Conservation (phyloP, 2,113 vertebrate species). For the Dicaeum eximium region DNA sequence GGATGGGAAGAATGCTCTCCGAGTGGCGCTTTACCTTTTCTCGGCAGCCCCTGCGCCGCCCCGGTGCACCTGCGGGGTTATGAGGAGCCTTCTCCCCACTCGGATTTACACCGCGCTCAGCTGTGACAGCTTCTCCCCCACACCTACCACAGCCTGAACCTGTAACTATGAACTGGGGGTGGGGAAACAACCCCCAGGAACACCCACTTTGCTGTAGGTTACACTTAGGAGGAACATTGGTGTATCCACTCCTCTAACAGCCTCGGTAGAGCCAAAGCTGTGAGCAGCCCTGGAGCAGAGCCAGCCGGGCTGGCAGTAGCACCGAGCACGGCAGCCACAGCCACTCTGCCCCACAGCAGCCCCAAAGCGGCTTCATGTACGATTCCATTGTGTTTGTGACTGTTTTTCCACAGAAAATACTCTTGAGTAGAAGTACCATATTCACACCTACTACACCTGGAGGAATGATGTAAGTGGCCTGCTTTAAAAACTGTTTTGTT, state of each 20-base stretch:
- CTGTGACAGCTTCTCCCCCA: not conserved
- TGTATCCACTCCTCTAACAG: fast-evolving
- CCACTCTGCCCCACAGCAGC: too few relatives aligned
- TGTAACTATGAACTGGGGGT: fast-evolving
- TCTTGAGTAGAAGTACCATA: not conserved
- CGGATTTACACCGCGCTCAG: fast-evolving
- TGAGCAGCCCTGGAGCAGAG: not conserved
- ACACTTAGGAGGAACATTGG: fast-evolving
- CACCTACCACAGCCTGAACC: not conserved
- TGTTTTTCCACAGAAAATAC: not conserved
- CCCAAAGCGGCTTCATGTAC: fast-evolving
- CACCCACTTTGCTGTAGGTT: not conserved
- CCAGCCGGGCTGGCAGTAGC: not conserved
- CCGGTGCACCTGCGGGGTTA: fast-evolving
- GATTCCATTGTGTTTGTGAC: fast-evolving
- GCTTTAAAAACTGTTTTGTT: not conserved
- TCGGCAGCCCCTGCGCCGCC: fast-evolving
- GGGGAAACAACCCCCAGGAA: not conserved
- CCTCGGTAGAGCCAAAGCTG: fast-evolving
- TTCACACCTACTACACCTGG: not conserved
- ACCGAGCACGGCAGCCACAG: fast-evolving
- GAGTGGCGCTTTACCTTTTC: not conserved
- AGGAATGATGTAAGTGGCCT: fast-evolving
- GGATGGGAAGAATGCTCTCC: fast-evolving
- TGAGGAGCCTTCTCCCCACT: fast-evolving